Evolutionary conservation across 2,797 vertebrate genomes (phyloP).

Genomic region (Xiphophorus birchmanni): DNA sequence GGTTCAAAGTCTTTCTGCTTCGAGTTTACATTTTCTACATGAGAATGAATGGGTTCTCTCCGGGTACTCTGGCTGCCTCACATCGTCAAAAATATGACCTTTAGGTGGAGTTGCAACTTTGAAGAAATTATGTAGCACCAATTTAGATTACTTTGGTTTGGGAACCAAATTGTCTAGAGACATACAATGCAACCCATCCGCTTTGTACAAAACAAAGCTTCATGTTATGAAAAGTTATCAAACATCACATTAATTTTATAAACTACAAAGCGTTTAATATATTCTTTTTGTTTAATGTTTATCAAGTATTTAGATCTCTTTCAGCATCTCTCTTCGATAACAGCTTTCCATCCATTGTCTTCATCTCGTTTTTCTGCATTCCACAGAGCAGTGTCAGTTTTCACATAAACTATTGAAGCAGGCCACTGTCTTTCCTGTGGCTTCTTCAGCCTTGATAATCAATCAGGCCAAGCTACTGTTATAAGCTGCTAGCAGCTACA

Average conservation of each 20-base stretch:
- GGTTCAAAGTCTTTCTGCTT: not conserved
- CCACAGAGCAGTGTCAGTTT: not conserved
- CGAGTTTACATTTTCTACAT: not conserved
- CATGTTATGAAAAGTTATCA: not conserved
- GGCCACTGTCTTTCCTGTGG: not conserved
- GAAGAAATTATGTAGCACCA: not conserved
- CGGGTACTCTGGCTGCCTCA: not conserved
- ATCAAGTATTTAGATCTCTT: too few relatives aligned
- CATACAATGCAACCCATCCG: not conserved
- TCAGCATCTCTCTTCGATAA: not conserved
- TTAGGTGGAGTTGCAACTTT: not conserved
- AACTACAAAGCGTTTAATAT: not conserved
- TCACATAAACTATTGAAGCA: not conserved
- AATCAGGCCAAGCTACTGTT: slow-evolving; percentile 10
- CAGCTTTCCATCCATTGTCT: not conserved
- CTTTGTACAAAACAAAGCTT: not conserved
- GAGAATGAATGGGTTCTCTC: not conserved
- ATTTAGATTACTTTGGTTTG: not conserved
- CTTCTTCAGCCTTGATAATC: slow-evolving; percentile 1
- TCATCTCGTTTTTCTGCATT: slow-evolving; percentile 2
- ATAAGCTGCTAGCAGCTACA: slow-evolving; percentile 1
- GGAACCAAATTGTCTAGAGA: not conserved
- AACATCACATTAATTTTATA: not conserved
- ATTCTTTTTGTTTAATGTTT: not conserved
- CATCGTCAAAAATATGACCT: not conserved